Percentiles rank a stretch among this genome's conserved stretches.
phyloP scores from a whole-genome alignment of 2,888 invertebrate genomes.

The Eledona agricola region DNA sequence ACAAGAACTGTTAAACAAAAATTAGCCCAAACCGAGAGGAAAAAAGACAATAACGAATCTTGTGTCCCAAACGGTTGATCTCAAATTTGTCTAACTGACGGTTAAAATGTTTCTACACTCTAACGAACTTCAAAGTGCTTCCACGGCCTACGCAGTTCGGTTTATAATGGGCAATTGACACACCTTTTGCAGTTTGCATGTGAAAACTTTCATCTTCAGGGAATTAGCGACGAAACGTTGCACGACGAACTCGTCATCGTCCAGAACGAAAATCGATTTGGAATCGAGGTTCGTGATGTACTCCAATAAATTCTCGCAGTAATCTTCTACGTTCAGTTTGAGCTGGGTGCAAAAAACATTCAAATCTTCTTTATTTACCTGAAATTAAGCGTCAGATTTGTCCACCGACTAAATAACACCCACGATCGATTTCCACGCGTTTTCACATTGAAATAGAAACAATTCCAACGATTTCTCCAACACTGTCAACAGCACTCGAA shows the following conservation, averaged over 20 bases:
- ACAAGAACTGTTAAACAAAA: no score
- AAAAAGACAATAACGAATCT: no score
- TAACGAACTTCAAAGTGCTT: no score
- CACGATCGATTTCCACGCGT: slow-evolving; percentile 21
- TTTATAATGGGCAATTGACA: slow-evolving; percentile 1
- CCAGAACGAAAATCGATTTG: slow-evolving; percentile 23
- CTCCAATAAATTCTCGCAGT: slow-evolving; percentile 38
- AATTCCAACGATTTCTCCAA: slow-evolving; percentile 1
- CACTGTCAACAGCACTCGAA: slow-evolving; percentile 8
- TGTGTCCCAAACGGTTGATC: no score
- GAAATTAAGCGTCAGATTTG: slow-evolving; percentile 1
- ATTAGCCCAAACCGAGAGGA: no score
- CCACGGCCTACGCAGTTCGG: no score
- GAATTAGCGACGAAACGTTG: slow-evolving; percentile 33
- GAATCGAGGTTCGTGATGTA: slow-evolving; percentile 24
- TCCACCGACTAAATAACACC: slow-evolving; percentile 9
- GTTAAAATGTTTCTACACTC: no score
- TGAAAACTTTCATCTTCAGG: slow-evolving; percentile 42
- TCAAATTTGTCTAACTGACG: no score
- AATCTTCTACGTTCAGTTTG: slow-evolving; percentile 35
- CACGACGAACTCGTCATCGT: slow-evolving; percentile 38
- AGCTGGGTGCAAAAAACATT: slow-evolving; percentile 38
- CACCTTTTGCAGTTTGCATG: slow-evolving; percentile 40
- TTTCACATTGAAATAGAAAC: slow-evolving; percentile 10
- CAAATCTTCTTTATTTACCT: slow-evolving; percentile 40